These are phyloP conservation scores for Tupaia chinensis DNA, from an alignment of 2,113 vertebrate genomes.

Conservation along the genomic window DNA sequence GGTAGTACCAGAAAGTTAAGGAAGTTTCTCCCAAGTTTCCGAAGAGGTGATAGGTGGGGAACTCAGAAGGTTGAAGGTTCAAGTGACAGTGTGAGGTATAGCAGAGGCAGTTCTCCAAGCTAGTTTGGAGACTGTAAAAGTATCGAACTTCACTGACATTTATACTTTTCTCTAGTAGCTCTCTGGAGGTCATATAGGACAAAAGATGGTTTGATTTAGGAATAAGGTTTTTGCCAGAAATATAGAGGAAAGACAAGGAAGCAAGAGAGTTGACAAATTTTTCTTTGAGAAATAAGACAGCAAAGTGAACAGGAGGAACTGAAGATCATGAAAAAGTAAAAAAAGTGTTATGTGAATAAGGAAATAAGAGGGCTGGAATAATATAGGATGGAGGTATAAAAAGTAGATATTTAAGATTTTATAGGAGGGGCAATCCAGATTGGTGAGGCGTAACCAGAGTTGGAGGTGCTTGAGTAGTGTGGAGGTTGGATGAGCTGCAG, in stretches of 20 bases:
- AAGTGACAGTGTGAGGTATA: not conserved
- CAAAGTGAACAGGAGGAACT: not conserved
- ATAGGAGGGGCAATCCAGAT: not conserved
- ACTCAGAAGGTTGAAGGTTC: not conserved
- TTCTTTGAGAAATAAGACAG: not conserved
- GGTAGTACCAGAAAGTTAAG: not conserved
- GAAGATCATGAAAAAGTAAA: not conserved
- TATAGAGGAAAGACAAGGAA: not conserved
- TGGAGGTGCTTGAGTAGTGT: not conserved
- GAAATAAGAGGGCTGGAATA: not conserved
- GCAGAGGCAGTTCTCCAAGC: not conserved
- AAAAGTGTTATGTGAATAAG: not conserved
- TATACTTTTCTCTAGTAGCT: not conserved
- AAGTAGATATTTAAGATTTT: not conserved
- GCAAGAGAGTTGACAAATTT: not conserved
- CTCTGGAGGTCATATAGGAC: not conserved
- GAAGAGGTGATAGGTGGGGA: not conserved
- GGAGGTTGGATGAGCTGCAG: too few species aligned
- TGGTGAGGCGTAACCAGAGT: not conserved
- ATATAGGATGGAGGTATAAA: not conserved
- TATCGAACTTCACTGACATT: not conserved
- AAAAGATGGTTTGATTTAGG: not conserved
- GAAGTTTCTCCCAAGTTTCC: not conserved
- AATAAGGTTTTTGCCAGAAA: not conserved
- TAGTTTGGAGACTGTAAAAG: not conserved